Base-by-base conservation (phyloP, 2,113 vertebrate species). In the Notothenia coriiceps region DNA sequence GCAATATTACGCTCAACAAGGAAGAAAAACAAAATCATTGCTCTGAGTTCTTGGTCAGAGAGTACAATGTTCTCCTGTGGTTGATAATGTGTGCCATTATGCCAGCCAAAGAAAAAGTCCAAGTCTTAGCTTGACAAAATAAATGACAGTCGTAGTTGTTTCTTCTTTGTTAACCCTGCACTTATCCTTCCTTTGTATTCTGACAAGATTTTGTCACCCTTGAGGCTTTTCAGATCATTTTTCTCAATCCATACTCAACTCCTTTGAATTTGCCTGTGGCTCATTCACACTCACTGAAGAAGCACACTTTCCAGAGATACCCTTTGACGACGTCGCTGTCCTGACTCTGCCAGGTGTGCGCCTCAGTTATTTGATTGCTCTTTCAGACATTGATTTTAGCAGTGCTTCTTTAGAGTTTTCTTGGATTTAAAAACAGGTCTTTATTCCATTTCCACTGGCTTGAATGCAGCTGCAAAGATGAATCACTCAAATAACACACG, bases 51-150 rank as follows among this genome's bases (percentile, higher is more conserved):
- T 70, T 60, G 70, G 70, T 60, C 80, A n/a, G 62, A 80, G 71
- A 73, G 60, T 74, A 59, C 22, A 25, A 54, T 70, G 64, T 54
- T 65, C 69, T 83, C 63, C 72, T 70, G 51, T 69, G 68, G 66
- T 35, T 81, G 83, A 74, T 80, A 69, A 72, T 90, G 60, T 71
- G 85, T 75, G 74, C 71, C 74, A 84, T 86, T 77, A 74, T 77
- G 60, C 54, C 75, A 74, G 57, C 65, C 60, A 68, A 77, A 82
- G 55, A 79, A 86, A 47, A 49, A 82, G 35, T 80, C 46, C 22
- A 20, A 59, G 54, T 62, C 66, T 22, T 22, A 65, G 66, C 79
- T 72, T 40, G 11, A 74, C 65, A 79, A 83, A 87, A 56, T 55
- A 86, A 74, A 77, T 51, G 64, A 33, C 74, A 59, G 17, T 84